Evolutionary conservation across 2,888 invertebrate species (phyloP), one percentile per base, ranked within the genome.

Genomic region (Sympetrum striolatum): DNA sequence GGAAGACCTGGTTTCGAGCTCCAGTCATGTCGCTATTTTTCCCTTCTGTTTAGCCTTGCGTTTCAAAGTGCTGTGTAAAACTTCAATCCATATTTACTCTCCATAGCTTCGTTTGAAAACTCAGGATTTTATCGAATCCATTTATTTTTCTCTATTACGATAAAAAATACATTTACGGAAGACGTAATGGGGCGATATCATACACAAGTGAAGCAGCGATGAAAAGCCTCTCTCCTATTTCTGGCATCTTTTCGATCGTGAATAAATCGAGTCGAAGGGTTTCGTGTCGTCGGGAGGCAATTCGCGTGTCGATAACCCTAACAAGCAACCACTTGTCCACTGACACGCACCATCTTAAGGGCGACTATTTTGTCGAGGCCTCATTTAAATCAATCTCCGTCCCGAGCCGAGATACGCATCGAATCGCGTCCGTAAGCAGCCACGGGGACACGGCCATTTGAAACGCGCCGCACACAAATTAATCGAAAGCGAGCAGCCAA

Each of bases 381-480:
- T 86, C 86, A 60, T 86, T 86, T 86, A 86, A 86, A 86, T 86
- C 86, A 86, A 86, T 86, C 86, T 86, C 60, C 86, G 37, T 86
- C 60, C 86, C 60, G 15, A 35, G 58, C 58, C 35, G 37, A 53
- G 53, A 86, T 86, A 60, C 60, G 37, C 37, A 86, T 86, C 86
- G 18, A 18, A 48, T 82, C 82, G 81, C 22, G 81, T 25, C 81
- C 31, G 35, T 82, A 86, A 86, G 58, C 37, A 86, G 86, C 60
- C 60, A 37, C 58, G 64, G 64, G 10, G 64, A 64, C n/a, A n/a
- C 64, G 64, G 64, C 31, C 12, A 73, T 31, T 25, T 31, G 73
- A 73, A 73, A 31, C 10, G 73, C n/a, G 73, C n/a, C 25, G 73
- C 53, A 86, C n/a, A 14, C 14, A 37, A 37, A 58, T 86, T 86